Conservation (phyloP, 1,140 invertebrate species). For the Ceratoteleas bidentatus region DNA sequence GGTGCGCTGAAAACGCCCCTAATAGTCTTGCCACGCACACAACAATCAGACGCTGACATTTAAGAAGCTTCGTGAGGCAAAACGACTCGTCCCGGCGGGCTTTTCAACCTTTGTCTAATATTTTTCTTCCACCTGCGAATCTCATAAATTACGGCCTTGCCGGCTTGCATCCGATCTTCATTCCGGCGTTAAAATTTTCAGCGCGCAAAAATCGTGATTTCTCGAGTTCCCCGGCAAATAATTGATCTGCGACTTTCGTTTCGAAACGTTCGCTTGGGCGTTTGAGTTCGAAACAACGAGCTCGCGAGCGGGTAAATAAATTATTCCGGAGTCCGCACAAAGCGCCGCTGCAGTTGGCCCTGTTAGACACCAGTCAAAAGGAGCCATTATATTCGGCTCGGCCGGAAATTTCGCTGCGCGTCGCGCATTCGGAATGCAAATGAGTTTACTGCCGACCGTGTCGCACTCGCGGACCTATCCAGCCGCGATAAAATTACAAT, state of each 20-base stretch:
- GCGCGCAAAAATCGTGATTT: background rate
- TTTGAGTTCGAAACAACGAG: too few species aligned
- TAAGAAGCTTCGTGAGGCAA: slow-evolving; percentile 53
- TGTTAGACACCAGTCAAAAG: slow-evolving; percentile 19
- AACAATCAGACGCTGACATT: slow-evolving; percentile 63
- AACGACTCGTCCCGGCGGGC: slow-evolving; percentile 50
- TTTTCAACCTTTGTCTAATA: slow-evolving; percentile 61
- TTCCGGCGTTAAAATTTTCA: slow-evolving; percentile 29
- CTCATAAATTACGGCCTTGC: slow-evolving; percentile 55
- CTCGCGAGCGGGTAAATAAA: too few species aligned
- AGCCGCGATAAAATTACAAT: slow-evolving; percentile 1
- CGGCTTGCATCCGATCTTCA: slow-evolving; percentile 25
- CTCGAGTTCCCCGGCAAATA: background rate
- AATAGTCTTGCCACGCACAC: slow-evolving; percentile 50
- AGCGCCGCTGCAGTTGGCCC: slow-evolving; percentile 8
- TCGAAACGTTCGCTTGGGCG: too few species aligned
- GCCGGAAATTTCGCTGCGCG: slow-evolving; percentile 10
- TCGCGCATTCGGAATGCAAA: slow-evolving; percentile 18
- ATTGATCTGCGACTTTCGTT: too few species aligned
- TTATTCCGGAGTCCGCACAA: background rate
- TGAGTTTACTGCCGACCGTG: slow-evolving; percentile 9
- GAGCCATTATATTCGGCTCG: slow-evolving; percentile 18
- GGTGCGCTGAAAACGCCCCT: slow-evolving; percentile 53
- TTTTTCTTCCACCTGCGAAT: slow-evolving; percentile 51
- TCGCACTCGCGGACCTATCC: background rate